Conservation (phyloP, 2,113 vertebrate genomes). For the Caranx ignobilis region DNA sequence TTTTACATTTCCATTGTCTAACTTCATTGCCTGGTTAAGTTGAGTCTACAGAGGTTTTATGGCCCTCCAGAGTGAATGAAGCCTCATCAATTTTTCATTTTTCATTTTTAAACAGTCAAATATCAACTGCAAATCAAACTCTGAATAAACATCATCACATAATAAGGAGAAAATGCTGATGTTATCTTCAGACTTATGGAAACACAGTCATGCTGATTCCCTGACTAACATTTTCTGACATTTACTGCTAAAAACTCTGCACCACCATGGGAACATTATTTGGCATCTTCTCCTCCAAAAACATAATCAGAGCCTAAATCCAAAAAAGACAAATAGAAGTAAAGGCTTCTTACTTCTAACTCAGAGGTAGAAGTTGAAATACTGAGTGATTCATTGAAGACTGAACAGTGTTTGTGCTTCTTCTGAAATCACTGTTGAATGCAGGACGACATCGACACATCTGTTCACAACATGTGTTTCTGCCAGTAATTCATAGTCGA, state of each 20-base stretch:
- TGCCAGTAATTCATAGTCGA: background rate
- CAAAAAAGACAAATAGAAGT: background rate
- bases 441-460: background rate
- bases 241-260: constrained; percentile 12
- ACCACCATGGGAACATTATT: background rate
- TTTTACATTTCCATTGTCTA: constrained; percentile 20
- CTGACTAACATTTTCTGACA: constrained; percentile 29
- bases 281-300: background rate
- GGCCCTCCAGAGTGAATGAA: background rate
- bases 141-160: constrained; percentile 4
- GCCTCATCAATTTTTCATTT: constrained; percentile 12
- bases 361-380: background rate
- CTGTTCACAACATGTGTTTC: background rate
- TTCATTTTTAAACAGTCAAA: constrained; percentile 9
- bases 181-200: background rate
- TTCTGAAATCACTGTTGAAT: background rate
- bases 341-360: background rate
- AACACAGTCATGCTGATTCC: background rate
- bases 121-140: background rate
- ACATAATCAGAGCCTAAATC: background rate
- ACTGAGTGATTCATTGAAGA: background rate
- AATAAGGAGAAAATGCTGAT: constrained; percentile 1
- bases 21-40: background rate
- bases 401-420: background rate
- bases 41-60: background rate